Conservation (phyloP, 1,140 invertebrate species). For the Trypoxylus dichotomus region DNA sequence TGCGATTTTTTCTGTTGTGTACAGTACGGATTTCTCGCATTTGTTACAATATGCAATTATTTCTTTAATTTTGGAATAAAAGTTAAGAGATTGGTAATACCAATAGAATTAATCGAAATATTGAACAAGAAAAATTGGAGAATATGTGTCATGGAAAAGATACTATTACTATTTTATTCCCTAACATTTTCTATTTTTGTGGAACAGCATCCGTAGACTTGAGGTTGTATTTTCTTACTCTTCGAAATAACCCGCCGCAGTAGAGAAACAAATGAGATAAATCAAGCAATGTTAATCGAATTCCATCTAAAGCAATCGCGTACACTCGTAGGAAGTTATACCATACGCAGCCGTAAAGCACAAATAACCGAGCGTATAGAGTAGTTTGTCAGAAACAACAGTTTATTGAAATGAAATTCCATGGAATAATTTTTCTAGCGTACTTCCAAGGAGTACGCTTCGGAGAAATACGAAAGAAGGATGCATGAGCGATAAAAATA, state of each 20-base stretch:
- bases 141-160: too few relatives aligned
- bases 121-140: too few relatives aligned
- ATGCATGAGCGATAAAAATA: neutral
- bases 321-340: neutral
- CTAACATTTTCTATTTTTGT: neutral
- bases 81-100: too few relatives aligned
- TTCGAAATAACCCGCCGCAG: neutral
- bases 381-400: constrained; percentile 16
- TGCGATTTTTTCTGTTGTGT: too few relatives aligned
- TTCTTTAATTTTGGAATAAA: too few relatives aligned
- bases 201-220: neutral
- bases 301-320: neutral
- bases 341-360: neutral
- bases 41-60: too few relatives aligned
- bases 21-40: too few relatives aligned
- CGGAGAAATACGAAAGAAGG: neutral
- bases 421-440: neutral
- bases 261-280: neutral
- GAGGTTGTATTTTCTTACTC: neutral
- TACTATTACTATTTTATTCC: neutral
- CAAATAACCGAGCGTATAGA: neutral
- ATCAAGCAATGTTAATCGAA: constrained; percentile 7
- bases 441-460: neutral
- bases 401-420: neutral
- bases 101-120: too few relatives aligned